These are phyloP conservation scores for Salvelinus namaycush DNA, from an alignment of 2,113 vertebrate genomes.

Conservation along the genomic window DNA sequence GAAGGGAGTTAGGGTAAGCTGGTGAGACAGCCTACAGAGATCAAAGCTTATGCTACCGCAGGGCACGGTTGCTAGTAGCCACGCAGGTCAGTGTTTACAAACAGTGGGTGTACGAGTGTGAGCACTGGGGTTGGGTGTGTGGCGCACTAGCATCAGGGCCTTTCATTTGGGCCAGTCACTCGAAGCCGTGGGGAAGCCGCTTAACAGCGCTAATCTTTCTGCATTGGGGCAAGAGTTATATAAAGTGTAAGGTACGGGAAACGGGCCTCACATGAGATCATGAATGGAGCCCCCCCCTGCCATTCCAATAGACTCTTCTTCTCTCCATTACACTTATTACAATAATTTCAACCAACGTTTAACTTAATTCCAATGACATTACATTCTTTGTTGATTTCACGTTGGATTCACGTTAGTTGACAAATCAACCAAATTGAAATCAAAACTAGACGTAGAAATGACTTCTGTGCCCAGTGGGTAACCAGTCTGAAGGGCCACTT, in stretches of 20 bases:
- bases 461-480: too few relatives aligned
- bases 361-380: too few relatives aligned
- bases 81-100: not conserved
- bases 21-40: not conserved
- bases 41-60: not conserved
- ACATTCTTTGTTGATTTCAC: too few relatives aligned
- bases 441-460: too few relatives aligned
- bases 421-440: too few relatives aligned
- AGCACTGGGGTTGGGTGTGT: not conserved
- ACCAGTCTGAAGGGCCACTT: too few relatives aligned
- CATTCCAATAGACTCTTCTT: too few relatives aligned
- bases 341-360: too few relatives aligned
- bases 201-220: conserved; percentile 59
- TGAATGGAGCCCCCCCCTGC: not conserved
- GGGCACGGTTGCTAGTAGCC: too few relatives aligned
- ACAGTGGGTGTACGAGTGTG: not conserved
- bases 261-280: not conserved
- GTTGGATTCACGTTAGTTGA: too few relatives aligned
- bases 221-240: conserved; percentile 36
- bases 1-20: not conserved
- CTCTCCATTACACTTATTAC: too few relatives aligned
- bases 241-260: conserved; percentile 27
- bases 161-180: not conserved
- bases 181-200: conserved; percentile 35
- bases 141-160: not conserved